Conservation (phyloP, 2,888 invertebrate species). For the Teinopalpus imperialis region DNA sequence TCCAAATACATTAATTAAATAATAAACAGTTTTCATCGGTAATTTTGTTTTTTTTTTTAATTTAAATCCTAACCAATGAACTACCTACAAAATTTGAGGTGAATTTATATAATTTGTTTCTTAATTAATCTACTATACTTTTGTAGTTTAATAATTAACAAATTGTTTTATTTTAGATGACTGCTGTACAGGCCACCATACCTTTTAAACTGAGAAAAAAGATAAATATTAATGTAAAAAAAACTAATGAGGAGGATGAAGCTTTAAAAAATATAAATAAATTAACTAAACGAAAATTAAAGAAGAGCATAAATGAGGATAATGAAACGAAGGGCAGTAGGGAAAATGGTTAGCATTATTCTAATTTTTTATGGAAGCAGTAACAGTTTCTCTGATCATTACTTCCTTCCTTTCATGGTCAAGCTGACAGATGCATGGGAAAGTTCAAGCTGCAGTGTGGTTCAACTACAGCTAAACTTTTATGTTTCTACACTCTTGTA, state of each 20-base stretch:
- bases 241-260: conserved; percentile 52
- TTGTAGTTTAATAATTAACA: background rate
- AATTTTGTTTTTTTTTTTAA: background rate
- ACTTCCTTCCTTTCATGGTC: no score
- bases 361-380: background rate
- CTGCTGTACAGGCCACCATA: conserved; percentile 69
- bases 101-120: background rate
- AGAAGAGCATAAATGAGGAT: conserved; percentile 14
- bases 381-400: no score
- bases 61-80: no score
- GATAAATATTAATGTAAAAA: conserved; percentile 41
- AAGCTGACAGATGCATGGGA: no score
- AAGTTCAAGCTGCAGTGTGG: no score
- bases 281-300: conserved; percentile 38
- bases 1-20: conserved; percentile 16
- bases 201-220: conserved; percentile 76
- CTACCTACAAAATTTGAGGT: no score
- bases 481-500: no score
- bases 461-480: no score
- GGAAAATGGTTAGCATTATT: conserved; percentile 8
- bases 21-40: conserved; percentile 5
- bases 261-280: conserved; percentile 35
- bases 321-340: background rate
- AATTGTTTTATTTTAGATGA: conserved; percentile 54
- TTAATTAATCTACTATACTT: no score